Evolutionary conservation across 1,140 invertebrate species (phyloP).

Genomic region (Plutomurus gul): DNA sequence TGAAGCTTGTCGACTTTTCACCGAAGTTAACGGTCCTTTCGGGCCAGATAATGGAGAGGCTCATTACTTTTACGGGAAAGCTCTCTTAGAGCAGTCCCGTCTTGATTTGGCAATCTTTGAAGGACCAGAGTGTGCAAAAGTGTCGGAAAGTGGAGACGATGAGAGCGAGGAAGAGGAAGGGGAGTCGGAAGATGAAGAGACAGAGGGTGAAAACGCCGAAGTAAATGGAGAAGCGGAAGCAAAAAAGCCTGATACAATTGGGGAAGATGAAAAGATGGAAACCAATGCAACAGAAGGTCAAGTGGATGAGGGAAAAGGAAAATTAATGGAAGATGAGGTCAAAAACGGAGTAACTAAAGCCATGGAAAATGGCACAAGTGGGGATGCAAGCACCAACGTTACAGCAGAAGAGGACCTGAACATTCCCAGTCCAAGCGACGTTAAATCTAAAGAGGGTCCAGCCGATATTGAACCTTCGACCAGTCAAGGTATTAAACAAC

Average conservation of each 20-base stretch:
- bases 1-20: conserved; percentile 73
- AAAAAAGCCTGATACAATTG: conserved; percentile 45
- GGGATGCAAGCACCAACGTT: neutral
- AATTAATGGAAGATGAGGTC: conserved; percentile 53
- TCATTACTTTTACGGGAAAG: conserved; percentile 78
- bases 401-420: conserved; percentile 31
- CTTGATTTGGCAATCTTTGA: conserved; percentile 78
- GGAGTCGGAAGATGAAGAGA: conserved; percentile 58
- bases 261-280: conserved; percentile 54
- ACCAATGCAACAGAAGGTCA: neutral
- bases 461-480: conserved; percentile 39
- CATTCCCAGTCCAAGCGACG: conserved; percentile 36
- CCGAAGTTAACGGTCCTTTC: conserved; percentile 72
- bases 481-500: conserved; percentile 50
- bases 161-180: conserved; percentile 55
- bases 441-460: neutral
- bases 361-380: neutral
- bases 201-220: conserved; percentile 57
- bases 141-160: conserved; percentile 49
- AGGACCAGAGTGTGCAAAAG: conserved; percentile 56
- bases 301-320: conserved; percentile 41
- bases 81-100: conserved; percentile 77
- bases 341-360: conserved; percentile 39
- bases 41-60: conserved; percentile 79
- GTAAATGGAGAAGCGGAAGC: conserved; percentile 45